Conservation (phyloP, 30 jellyfish, hydroid and myxozoan species). For the Turritopsis rubra region DNA sequence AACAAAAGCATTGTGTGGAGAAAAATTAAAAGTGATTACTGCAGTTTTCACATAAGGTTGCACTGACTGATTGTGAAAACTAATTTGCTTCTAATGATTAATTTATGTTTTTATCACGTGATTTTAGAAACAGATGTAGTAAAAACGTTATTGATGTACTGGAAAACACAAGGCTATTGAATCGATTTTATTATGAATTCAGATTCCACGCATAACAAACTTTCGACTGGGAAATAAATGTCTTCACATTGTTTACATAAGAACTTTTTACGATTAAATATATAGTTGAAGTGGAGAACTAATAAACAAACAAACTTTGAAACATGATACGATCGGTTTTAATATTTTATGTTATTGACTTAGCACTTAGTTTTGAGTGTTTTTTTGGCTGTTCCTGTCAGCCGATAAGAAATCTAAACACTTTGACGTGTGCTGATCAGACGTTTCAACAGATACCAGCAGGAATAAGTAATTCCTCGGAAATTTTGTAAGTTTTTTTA, state of each 20-base stretch:
- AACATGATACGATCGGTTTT: background rate
- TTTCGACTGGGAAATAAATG: background rate
- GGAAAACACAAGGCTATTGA: background rate
- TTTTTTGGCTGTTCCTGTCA: background rate
- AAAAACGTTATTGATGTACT: background rate
- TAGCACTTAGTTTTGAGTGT: background rate
- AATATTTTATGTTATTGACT: background rate
- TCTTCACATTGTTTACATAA: background rate
- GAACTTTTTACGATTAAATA: background rate
- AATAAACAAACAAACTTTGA: background rate
- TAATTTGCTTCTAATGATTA: background rate
- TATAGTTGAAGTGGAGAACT: background rate
- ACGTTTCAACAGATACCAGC: background rate
- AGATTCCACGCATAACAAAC: background rate
- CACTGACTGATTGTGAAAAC: background rate
- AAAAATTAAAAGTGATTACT: background rate
- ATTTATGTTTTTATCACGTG: background rate
- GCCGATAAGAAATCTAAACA: background rate
- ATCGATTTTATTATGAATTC: background rate
- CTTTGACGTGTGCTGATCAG: background rate
- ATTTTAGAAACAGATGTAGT: background rate
- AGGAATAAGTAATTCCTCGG: background rate
- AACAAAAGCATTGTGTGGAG: background rate
- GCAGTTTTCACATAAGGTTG: background rate
- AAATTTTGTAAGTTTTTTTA: background rate